Percentiles rank a stretch among this genome's conserved stretches.
Conservation (phyloP, 2,797 vertebrate genomes). For the Onychomys torridus region DNA sequence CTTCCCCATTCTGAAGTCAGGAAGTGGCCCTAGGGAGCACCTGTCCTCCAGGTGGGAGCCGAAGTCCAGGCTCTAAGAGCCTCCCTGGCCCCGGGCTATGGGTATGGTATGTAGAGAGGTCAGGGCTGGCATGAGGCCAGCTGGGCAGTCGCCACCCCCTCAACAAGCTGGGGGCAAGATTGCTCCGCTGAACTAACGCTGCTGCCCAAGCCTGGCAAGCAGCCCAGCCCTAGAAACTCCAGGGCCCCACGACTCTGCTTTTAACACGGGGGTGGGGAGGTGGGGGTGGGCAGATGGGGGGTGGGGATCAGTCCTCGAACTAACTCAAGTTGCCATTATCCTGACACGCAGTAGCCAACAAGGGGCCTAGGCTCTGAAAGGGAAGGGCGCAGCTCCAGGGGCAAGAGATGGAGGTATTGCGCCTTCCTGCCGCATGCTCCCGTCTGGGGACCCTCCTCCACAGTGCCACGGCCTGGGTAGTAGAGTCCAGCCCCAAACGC, state of each 20-base stretch:
- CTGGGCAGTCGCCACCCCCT: neutral
- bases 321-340: neutral
- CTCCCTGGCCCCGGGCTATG: neutral
- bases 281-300: constrained; percentile 1
- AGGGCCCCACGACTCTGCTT: constrained; percentile 56
- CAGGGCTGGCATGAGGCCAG: neutral
- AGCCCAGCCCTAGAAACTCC: constrained; percentile 67
- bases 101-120: neutral
- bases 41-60: neutral
- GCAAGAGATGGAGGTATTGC: neutral
- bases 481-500: neutral
- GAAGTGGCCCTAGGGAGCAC: neutral
- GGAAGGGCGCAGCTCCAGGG: neutral
- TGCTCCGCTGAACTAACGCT: constrained; percentile 60
- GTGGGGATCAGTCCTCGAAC: neutral
- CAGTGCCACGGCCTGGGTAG: neutral
- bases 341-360: neutral
- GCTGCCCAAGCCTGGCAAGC: constrained; percentile 69
- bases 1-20: neutral
- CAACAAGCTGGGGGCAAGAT: neutral
- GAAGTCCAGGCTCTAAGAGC: neutral
- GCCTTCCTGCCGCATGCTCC: neutral
- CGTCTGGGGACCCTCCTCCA: neutral
- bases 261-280: constrained; percentile 56
- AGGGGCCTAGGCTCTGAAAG: neutral